A percentile compares a stretch with the other conserved stretches of the same genome.
Evolutionary conservation across 2,888 invertebrate species (phyloP).

Genomic region (Masnerella sp.): DNA sequence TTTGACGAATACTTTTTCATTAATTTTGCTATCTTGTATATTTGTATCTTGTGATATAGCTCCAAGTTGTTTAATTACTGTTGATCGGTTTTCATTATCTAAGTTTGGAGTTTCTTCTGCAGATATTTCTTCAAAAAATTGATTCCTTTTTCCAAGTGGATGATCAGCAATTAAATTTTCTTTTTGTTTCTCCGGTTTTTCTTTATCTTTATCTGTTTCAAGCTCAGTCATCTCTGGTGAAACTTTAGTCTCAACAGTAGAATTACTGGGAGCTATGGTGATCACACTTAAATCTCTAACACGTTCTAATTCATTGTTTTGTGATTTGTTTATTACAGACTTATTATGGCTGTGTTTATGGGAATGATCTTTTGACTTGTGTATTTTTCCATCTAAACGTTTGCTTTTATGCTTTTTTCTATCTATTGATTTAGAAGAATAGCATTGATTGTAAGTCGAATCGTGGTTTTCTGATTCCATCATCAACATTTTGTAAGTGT

Average conservation of each 20-base stretch:
- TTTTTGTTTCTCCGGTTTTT: background rate
- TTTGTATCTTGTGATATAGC: conserved; percentile 22
- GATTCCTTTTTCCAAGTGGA: no score
- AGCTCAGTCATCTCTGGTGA: background rate
- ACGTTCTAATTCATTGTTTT: conserved; percentile 48
- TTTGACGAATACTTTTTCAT: background rate
- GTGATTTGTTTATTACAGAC: conserved; percentile 2
- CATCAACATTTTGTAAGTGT: conserved; percentile 70
- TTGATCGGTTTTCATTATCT: conserved; percentile 42
- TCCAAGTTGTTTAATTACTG: conserved; percentile 55
- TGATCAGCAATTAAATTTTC: no score
- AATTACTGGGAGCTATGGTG: conserved; percentile 47
- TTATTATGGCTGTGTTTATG: conserved; percentile 24
- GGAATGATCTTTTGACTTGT: conserved; percentile 31
- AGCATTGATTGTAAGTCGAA: conserved; percentile 18
- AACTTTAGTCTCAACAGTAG: background rate
- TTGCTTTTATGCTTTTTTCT: conserved; percentile 48
- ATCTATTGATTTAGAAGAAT: conserved; percentile 12
- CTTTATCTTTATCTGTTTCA: conserved; percentile 1
- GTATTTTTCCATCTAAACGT: conserved; percentile 15
- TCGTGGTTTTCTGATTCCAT: conserved; percentile 68
- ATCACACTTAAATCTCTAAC: conserved; percentile 55
- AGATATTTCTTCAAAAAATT: background rate
- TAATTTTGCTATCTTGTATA: background rate
- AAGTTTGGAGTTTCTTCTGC: conserved; percentile 18